A percentile compares a stretch with the other conserved stretches of the same genome.
phyloP scores from a whole-genome alignment of 35 echinoderm and acorn worm species.

The Anneissia japonica region DNA sequence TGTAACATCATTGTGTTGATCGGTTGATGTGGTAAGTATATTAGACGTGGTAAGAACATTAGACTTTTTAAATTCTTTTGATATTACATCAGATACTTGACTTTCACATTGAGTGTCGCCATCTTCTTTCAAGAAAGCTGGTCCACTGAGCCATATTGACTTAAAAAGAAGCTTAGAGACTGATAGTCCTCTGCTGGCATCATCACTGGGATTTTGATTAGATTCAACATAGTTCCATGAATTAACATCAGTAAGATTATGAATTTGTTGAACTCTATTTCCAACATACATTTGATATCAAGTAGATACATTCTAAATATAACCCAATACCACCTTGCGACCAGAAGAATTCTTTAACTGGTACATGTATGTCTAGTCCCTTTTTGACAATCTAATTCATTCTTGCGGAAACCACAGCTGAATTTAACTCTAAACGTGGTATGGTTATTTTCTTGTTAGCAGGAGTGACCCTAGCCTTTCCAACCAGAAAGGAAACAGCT shows the following conservation, averaged over 20 bases:
- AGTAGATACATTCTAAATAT: not conserved
- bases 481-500: not conserved
- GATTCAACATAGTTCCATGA: not conserved
- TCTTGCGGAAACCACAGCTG: not conserved
- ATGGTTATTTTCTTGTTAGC: not conserved
- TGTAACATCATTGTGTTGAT: no score
- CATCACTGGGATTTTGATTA: not conserved
- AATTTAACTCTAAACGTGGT: not conserved
- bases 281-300: constrained; percentile 2
- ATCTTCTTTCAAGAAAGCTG: not conserved
- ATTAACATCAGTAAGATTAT: not conserved
- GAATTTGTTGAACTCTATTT: constrained; percentile 4
- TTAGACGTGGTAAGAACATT: no score
- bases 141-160: not conserved
- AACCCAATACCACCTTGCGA: not conserved
- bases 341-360: not conserved
- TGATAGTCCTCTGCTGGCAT: not conserved
- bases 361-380: not conserved
- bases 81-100: no score
- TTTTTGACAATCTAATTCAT: not conserved
- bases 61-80: no score
- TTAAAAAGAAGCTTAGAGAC: not conserved
- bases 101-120: not conserved
- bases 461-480: constrained; percentile 3
- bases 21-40: no score